Evolutionary conservation across 2,797 vertebrate genomes (phyloP), one percentile per base, ranked within the genome.

Genomic region (Eidolon dupreanum): DNA sequence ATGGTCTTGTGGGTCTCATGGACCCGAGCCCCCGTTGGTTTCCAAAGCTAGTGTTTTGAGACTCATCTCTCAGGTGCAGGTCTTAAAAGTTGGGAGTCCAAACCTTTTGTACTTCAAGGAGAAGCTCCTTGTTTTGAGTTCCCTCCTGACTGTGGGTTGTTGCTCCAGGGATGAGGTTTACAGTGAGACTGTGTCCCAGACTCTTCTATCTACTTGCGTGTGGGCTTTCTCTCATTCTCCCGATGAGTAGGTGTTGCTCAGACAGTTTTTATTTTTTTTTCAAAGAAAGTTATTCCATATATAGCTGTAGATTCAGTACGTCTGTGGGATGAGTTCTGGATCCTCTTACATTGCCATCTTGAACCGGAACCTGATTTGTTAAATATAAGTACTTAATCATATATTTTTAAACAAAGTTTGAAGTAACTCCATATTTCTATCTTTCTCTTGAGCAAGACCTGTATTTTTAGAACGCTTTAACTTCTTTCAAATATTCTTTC

Each of bases 401-500:
- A 13, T 70, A 15, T 61, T 63, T 78, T 46, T 31, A 93, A 91
- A 49, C 63, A 73, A 33, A 24, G 38, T 33, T n/a, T 38, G 38
- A 78, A 79, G 38, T 84, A 73, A 89, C 65, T 66, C 22, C 85
- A 10, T 73, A 65, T 66, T 82, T 73, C 71, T 77, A 11, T 65
- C 43, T 79, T 79, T 49, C 28, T 79, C 38, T 46, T 59, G 38
- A 93, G n/a, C 9, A 83, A 95, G 68, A 46, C 16, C 6, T 57
- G 41, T 79, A 13, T 26, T 93, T 93, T 95, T 90, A 95, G 73
- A 85, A 59, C 28, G 49, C 79, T 85, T 93, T 89, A 70, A 49
- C 46, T 88, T 70, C 46, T 31, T 93, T 55, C 28, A 88, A 53
- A 31, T 82, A 49, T 43, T 78, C 20, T 33, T 89, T 36, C 46